Evolutionary conservation across 2,888 invertebrate species (phyloP), one percentile per base, ranked within the genome.

Genomic region (Melinaea marsaeus): DNA sequence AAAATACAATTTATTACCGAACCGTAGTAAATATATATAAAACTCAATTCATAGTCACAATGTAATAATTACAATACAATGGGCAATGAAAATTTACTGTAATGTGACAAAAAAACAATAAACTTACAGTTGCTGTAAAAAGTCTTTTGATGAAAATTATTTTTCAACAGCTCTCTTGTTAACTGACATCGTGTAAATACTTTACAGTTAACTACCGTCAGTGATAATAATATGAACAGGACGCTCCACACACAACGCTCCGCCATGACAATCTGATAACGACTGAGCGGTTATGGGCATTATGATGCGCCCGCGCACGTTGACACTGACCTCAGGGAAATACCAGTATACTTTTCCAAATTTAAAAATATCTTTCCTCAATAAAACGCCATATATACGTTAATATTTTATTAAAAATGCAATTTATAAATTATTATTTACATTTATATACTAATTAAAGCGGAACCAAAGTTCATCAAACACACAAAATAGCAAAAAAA

Each of bases 71-170:
- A 61, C 55, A 66, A 68, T 63, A 68, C 63, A 60, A 69, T 63
- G 34, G 55, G 47, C 55, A 46, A 32, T 65, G 47, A 64, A 63
- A 64, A 56, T 13, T 60, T 35, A 68, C 32, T 4, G 9, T 5
- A 32, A 22, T 32, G 9, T 51, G 51, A 51, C 42, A 42, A 42
- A 42, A 59, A 63, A 61, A 64, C 66, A 61, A 66, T 54, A 35
- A 72, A 93, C 94, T 93, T 83, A 94, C 95, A 95, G 80, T 95
- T 94, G 77, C 94, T 94, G 61, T 95, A 85, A 75, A 93, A 93
- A 47, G 92, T 93, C 79, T 94, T 92, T 69, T 93, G 91, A 35
- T 70, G 72, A 74, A 95, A 93, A 71, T 92, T 92, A 71, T 92
- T 92, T 69, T 91, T 92, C 69, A 93, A 75, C 60, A 95, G 81